Percentiles rank a stretch among this genome's conserved stretches.
Conservation (phyloP, 2,113 vertebrate species). For the Ceyx melanurus region DNA sequence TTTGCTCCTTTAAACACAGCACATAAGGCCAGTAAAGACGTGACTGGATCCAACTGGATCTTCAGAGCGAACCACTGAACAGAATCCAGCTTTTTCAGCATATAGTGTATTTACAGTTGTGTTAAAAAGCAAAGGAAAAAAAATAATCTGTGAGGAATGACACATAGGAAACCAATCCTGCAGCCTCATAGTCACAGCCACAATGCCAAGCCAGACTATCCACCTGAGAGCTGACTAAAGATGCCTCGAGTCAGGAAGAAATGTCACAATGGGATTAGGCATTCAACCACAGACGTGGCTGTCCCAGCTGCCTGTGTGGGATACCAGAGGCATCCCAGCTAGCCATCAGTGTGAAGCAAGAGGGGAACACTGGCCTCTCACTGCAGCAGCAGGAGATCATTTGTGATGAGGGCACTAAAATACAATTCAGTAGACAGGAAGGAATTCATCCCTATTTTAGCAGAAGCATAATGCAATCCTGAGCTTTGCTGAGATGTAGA, state of each 20-base stretch:
- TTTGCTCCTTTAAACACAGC: background rate
- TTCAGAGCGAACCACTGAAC: background rate
- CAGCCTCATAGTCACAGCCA: background rate
- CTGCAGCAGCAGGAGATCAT: background rate
- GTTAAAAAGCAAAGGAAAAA: background rate
- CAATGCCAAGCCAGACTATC: background rate
- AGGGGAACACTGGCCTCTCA: background rate
- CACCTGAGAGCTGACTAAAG: background rate
- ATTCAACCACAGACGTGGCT: background rate
- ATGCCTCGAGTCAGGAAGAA: background rate
- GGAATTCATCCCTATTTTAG: background rate
- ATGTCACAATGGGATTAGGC: accelerated
- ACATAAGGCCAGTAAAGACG: background rate
- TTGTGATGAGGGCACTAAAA: background rate
- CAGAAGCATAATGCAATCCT: background rate
- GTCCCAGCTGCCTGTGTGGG: background rate
- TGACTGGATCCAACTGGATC: background rate
- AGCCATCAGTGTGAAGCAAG: background rate
- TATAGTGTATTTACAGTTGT: background rate
- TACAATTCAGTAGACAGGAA: background rate
- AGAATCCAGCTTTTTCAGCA: background rate
- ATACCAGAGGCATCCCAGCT: background rate
- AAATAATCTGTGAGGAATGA: background rate
- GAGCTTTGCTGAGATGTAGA: background rate
- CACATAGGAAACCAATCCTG: background rate